phyloP scores from a whole-genome alignment of 2,888 invertebrate genomes.

The Trachelus stipa region DNA sequence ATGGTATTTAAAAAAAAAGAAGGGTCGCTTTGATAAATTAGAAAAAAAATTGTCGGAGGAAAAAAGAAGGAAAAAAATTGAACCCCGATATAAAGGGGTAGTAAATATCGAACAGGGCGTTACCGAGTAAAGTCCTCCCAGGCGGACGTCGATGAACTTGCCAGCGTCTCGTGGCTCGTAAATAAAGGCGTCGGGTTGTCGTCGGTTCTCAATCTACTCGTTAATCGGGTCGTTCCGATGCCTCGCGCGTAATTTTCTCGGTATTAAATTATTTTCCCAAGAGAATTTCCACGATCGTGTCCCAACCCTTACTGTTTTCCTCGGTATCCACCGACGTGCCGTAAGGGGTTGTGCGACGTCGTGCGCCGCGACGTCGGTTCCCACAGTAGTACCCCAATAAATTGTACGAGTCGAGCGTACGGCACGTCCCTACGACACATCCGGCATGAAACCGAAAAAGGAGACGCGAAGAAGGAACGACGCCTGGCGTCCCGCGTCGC shows the following conservation, averaged over 20 bases:
- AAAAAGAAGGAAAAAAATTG: background rate
- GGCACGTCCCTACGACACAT: constrained; percentile 44
- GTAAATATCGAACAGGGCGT: background rate
- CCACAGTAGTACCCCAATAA: constrained; percentile 32
- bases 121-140: background rate
- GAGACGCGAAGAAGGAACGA: constrained; percentile 24
- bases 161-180: background rate
- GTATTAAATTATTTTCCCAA: constrained; percentile 2
- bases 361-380: background rate
- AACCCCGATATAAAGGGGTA: background rate
- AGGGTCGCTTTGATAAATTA: background rate
- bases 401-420: constrained; percentile 34
- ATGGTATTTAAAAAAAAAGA: no score
- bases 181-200: background rate
- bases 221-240: background rate
- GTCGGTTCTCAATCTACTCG: background rate
- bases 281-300: background rate
- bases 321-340: background rate
- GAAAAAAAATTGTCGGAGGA: background rate
- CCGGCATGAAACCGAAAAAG: constrained; percentile 40
- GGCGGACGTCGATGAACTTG: background rate
- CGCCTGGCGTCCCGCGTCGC: background rate
- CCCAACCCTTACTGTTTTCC: background rate
- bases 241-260: background rate
- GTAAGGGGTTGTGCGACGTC: background rate